phyloP scores from a whole-genome alignment of 2,888 invertebrate species.

The Papilio gigon region DNA sequence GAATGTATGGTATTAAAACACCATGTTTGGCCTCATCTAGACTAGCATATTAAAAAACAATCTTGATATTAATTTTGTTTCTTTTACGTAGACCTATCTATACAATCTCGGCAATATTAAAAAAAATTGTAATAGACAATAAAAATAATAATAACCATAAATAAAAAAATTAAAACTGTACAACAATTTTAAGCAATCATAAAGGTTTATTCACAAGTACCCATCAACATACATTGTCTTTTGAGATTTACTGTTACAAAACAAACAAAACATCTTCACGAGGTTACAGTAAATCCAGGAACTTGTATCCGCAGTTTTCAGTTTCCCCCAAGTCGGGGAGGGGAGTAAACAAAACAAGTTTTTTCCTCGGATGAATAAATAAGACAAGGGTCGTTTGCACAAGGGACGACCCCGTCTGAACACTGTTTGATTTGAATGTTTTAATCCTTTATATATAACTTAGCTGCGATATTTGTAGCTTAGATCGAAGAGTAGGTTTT shows the following conservation, averaged over 20 bases:
- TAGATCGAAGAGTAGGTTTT: too few relatives aligned
- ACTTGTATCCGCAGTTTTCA: slow-evolving; percentile 62
- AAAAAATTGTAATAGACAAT: not conserved
- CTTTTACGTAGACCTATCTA: not conserved
- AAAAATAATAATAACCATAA: not conserved
- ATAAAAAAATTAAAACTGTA: not conserved
- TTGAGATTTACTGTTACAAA: slow-evolving; percentile 60
- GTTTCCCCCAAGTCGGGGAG: slow-evolving; percentile 55
- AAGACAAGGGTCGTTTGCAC: slow-evolving; percentile 71
- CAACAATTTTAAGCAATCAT: not conserved
- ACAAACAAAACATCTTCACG: slow-evolving; percentile 66
- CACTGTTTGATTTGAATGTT: slow-evolving; percentile 81
- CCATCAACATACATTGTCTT: slow-evolving; percentile 34
- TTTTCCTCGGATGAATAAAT: slow-evolving; percentile 81
- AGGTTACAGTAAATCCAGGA: slow-evolving; percentile 64
- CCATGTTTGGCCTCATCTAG: not conserved
- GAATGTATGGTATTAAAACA: too few relatives aligned
- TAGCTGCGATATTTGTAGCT: slow-evolving; percentile 54
- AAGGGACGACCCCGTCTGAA: slow-evolving; percentile 68
- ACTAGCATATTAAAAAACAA: not conserved
- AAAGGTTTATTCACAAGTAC: not conserved
- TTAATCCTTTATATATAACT: slow-evolving; percentile 75
- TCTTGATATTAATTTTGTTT: slow-evolving; percentile 9
- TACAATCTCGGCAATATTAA: not conserved
- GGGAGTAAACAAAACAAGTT: slow-evolving; percentile 80